phyloP scores from a whole-genome alignment of 2,113 vertebrate species.

The Numida meleagris region DNA sequence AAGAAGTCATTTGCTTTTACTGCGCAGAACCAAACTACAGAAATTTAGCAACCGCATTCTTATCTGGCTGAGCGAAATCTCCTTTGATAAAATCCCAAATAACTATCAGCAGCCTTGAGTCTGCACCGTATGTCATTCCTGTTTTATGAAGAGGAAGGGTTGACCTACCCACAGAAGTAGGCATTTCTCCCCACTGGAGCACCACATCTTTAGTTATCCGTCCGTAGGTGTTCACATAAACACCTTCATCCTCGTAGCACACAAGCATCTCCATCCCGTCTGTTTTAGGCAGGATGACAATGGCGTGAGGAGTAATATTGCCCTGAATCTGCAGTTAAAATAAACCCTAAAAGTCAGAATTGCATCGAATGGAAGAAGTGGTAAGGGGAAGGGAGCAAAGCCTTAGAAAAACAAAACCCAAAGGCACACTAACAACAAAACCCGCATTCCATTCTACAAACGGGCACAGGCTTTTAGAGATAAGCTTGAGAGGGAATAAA shows the following conservation, averaged over 20 bases:
- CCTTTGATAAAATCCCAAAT: neutral
- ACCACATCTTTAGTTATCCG: slow-evolving; percentile 99
- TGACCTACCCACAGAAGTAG: slow-evolving; percentile 97
- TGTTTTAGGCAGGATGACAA: slow-evolving; percentile 98
- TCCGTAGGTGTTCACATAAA: slow-evolving; percentile 98
- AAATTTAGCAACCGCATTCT: neutral
- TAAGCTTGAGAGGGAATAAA: neutral
- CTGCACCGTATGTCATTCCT: slow-evolving; percentile 45
- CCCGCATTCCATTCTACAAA: neutral
- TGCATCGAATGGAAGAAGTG: neutral
- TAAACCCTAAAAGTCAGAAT: slow-evolving; percentile 30
- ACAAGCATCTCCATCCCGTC: slow-evolving; percentile 99
- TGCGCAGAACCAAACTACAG: neutral
- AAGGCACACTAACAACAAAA: neutral
- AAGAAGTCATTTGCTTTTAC: neutral
- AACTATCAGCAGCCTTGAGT: slow-evolving; percentile 28
- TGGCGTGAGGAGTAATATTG: slow-evolving; percentile 98
- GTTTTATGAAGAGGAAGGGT: slow-evolving; percentile 62
- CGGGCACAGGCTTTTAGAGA: slow-evolving; percentile 3
- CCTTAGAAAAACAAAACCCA: slow-evolving; percentile 58
- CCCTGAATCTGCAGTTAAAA: slow-evolving; percentile 91
- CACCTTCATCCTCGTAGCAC: slow-evolving; percentile 99
- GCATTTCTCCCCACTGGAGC: slow-evolving; percentile 99
- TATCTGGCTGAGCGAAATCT: neutral
- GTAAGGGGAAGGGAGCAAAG: slow-evolving; percentile 4